Conservation (phyloP, 2,888 invertebrate species). For the Orthosia cruda region DNA sequence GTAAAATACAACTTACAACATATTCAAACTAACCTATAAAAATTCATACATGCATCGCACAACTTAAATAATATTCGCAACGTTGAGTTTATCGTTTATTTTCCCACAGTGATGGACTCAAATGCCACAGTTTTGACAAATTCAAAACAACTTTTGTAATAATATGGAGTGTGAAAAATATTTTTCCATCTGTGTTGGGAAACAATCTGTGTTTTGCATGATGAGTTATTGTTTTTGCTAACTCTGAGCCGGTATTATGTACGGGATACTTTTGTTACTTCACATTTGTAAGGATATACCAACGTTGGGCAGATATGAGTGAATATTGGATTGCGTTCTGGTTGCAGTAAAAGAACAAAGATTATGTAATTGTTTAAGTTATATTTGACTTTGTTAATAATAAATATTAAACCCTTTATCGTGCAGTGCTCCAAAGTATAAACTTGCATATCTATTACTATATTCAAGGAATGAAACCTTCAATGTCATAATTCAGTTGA, state of each 20-base stretch:
- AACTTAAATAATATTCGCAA: slow-evolving; percentile 7
- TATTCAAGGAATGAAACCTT: background rate
- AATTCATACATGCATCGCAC: background rate
- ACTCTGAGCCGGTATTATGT: slow-evolving; percentile 14
- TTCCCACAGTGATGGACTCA: slow-evolving; percentile 26
- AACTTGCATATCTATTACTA: background rate
- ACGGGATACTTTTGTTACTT: slow-evolving; percentile 11
- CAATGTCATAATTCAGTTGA: background rate
- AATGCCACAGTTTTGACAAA: slow-evolving; percentile 53
- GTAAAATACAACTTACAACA: background rate
- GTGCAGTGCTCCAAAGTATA: too few relatives aligned
- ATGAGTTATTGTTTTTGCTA: slow-evolving; percentile 50
- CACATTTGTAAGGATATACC: background rate
- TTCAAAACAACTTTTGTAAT: slow-evolving; percentile 64
- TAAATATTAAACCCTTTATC: too few relatives aligned
- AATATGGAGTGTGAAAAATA: slow-evolving; percentile 62
- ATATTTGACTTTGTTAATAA: too few relatives aligned
- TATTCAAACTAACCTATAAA: background rate
- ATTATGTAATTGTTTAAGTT: background rate
- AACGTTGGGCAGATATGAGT: background rate
- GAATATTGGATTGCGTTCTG: background rate
- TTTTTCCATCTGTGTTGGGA: slow-evolving; percentile 52
- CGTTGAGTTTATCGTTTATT: slow-evolving; percentile 12
- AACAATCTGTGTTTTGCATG: slow-evolving; percentile 46
- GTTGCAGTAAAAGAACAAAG: background rate